A percentile compares a stretch with the other conserved stretches of the same genome.
phyloP scores from a whole-genome alignment of 1,140 invertebrate genomes.

The Helicorthomorpha holstii region DNA sequence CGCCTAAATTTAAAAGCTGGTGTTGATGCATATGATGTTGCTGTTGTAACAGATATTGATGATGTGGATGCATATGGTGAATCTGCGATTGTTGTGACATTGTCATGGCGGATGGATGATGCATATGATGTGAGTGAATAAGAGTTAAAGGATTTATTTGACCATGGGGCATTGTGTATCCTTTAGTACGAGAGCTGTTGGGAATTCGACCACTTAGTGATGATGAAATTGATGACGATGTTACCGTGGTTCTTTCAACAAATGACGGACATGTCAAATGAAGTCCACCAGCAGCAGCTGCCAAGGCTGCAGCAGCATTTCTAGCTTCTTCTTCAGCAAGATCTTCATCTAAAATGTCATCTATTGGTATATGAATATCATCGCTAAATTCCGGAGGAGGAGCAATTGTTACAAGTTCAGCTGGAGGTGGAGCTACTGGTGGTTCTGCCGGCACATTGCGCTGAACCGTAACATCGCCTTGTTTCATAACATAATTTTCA shows the following conservation, averaged over 20 bases:
- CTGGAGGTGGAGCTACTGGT: neutral
- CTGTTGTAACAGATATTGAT: too few species aligned
- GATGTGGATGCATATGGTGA: too few species aligned
- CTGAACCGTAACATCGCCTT: neutral
- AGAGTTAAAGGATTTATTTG: too few species aligned
- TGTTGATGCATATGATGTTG: too few species aligned
- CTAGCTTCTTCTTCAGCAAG: neutral
- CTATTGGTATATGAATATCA: slow-evolving; percentile 4
- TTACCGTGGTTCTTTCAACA: neutral
- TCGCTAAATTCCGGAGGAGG: slow-evolving; percentile 7
- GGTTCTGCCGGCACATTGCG: neutral
- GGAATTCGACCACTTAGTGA: too few species aligned
- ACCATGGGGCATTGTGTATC: too few species aligned
- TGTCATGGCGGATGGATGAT: too few species aligned
- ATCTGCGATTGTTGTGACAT: too few species aligned
- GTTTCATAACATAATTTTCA: neutral
- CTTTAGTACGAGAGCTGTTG: too few species aligned
- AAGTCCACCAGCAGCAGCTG: slow-evolving; percentile 7
- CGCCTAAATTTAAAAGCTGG: too few species aligned
- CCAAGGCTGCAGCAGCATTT: neutral
- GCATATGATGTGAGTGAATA: too few species aligned
- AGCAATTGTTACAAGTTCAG: neutral
- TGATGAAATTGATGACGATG: too few species aligned
- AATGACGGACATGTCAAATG: slow-evolving; percentile 6
- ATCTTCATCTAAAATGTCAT: neutral